Evolutionary conservation across 2,113 vertebrate species (phyloP).

Genomic region (Heptranchias perlo): DNA sequence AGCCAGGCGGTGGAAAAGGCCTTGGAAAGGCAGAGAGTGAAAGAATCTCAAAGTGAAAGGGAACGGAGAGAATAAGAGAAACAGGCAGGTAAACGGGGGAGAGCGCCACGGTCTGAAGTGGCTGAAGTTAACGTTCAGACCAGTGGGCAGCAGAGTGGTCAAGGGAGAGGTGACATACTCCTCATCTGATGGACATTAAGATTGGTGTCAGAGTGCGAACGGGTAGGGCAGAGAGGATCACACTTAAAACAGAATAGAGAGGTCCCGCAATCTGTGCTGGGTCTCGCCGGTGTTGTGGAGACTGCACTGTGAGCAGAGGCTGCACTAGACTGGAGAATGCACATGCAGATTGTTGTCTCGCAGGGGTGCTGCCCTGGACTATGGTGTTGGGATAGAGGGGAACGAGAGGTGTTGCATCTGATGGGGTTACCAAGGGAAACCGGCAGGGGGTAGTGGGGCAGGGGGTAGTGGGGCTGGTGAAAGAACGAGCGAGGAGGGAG

Average conservation of each 20-base stretch:
- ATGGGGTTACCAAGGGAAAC: neutral
- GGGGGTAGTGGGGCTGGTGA: neutral
- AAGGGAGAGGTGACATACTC: neutral
- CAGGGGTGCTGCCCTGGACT: neutral
- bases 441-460: too few species aligned
- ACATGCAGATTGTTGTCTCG: neutral
- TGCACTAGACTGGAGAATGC: neutral
- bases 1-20: neutral
- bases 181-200: neutral
- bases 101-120: neutral
- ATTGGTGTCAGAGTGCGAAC: neutral
- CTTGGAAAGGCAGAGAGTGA: neutral
- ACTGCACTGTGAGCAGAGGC: neutral
- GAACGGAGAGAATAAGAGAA: neutral
- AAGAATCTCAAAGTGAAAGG: neutral
- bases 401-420: neutral
- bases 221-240: neutral
- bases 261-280: neutral
- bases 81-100: neutral
- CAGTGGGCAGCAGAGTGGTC: neutral
- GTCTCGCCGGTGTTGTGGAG: neutral
- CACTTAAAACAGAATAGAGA: neutral
- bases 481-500: too few species aligned
- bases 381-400: neutral
- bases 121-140: neutral